Evolutionary conservation across 2,797 vertebrate genomes (phyloP).

Genomic region (Chelonia mydas): DNA sequence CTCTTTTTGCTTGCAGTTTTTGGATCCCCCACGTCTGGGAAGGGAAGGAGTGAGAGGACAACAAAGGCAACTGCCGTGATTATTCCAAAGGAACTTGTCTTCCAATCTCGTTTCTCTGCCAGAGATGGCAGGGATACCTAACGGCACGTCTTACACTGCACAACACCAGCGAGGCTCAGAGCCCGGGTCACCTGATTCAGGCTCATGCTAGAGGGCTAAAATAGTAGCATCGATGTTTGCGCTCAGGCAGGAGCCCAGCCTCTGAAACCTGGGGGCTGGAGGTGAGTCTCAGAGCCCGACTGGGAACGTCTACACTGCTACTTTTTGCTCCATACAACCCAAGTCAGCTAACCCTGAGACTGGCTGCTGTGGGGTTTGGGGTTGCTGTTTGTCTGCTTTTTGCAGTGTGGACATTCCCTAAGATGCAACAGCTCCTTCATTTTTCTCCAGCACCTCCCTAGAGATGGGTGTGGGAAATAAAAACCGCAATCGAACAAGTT

Average conservation of each 20-base stretch:
- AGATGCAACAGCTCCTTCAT: neutral
- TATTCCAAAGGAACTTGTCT: constrained; percentile 25
- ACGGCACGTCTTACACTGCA: neutral
- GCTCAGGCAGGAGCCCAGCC: neutral
- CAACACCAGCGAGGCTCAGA: neutral
- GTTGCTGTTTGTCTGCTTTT: neutral
- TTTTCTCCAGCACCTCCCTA: neutral
- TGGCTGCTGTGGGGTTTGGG: neutral
- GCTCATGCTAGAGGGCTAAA: neutral
- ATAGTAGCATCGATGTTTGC: neutral
- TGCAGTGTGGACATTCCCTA: neutral
- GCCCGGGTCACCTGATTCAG: neutral
- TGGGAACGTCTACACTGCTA: neutral
- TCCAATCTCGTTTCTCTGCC: neutral
- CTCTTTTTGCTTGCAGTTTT: neutral
- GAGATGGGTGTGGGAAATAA: neutral
- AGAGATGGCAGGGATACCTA: neutral
- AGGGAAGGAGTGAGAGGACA: neutral
- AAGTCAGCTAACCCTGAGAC: neutral
- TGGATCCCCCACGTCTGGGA: neutral
- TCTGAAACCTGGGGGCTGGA: neutral
- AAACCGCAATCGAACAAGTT: neutral
- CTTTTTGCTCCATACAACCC: neutral
- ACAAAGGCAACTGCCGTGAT: neutral
- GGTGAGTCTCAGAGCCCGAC: neutral